Evolutionary conservation across 2,888 invertebrate genomes (phyloP).

Genomic region (Tiphia femorata): DNA sequence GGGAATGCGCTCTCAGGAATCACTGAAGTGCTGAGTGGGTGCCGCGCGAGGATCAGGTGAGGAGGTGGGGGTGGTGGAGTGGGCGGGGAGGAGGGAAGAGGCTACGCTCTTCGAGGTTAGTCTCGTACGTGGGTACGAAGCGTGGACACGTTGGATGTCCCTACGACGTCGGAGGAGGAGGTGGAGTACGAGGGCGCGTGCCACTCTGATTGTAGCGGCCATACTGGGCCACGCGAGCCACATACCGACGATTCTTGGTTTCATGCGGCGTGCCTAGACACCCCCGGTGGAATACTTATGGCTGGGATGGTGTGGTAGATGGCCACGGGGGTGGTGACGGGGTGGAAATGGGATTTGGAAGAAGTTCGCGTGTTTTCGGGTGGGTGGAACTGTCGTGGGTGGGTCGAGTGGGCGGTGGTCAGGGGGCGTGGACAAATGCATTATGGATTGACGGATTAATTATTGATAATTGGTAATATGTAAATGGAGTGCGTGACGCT

Average conservation of each 20-base stretch:
- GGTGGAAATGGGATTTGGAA: constrained; percentile 17
- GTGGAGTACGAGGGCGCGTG: constrained; percentile 48
- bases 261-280: constrained; percentile 49
- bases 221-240: constrained; percentile 50
- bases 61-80: constrained; percentile 20
- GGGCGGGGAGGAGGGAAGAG: constrained; percentile 5
- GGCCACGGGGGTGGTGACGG: not conserved
- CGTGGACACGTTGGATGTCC: constrained; percentile 6
- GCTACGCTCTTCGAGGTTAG: constrained; percentile 13
- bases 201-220: constrained; percentile 55
- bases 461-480: too few species aligned
- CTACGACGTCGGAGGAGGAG: constrained; percentile 27
- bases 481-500: too few species aligned
- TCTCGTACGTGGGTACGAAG: constrained; percentile 23
- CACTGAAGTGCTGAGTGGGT: constrained; percentile 41
- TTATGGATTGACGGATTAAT: too few species aligned
- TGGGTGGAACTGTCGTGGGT: too few species aligned
- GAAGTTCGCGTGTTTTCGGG: constrained; percentile 15
- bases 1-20: constrained; percentile 43
- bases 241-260: constrained; percentile 58
- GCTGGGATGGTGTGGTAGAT: not conserved
- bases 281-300: constrained; percentile 52
- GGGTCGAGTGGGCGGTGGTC: too few species aligned
- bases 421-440: too few species aligned
- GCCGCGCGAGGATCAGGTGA: too few species aligned